Base-by-base conservation (phyloP, 2,888 invertebrate species). In the Agrochola lota region DNA sequence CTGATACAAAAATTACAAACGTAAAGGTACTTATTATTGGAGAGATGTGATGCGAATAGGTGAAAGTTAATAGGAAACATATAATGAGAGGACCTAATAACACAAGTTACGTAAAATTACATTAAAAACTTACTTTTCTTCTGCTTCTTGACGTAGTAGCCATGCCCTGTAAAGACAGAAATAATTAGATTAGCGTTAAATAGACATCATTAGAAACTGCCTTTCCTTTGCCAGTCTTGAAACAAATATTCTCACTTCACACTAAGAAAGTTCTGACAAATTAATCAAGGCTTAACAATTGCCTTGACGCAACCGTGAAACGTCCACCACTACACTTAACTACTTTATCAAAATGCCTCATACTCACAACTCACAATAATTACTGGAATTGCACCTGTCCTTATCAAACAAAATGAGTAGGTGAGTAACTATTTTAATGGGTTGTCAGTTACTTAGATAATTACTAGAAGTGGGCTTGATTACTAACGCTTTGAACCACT, bases 151-250 rank as follows among this genome's bases (percentile, higher is more conserved):
- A 92, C n/a, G 92, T 92, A 72, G 92, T 92, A 63, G 92, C 92
- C 96, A 96, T 96, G 80, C 96, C 96, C 96, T 96, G 95, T 69
- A 94, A 95, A 91, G 77, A 91, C 88, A 90, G 89, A 84, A 86
- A 81, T 60, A 74, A 46, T 62, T 9, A 77, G 74, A 84, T 80
- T 72, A 86, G 40, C 23, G 64, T 23, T 30, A 63, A 78, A 52
- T 26, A 55, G 15, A 59, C 23, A 52, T 35, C 40, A 11, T 40
- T 2, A 23, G 4, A 30, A 60, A 57, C 12, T 11, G 0, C 40
- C 52, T 0, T 59, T 46, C 35, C 15, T 26, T 57, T n/a, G 12
- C 26, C 35, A 55, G 35, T 72, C 52, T 43, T 17, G 6, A 46
- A 55, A 64, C 17, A 64, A 76, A 49, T 17, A 66, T 55, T 64